A percentile compares a stretch with the other conserved stretches of the same genome.
These are phyloP conservation scores for Eurois occulta DNA, from an alignment of 2,888 invertebrate species.

Conservation along the genomic window DNA sequence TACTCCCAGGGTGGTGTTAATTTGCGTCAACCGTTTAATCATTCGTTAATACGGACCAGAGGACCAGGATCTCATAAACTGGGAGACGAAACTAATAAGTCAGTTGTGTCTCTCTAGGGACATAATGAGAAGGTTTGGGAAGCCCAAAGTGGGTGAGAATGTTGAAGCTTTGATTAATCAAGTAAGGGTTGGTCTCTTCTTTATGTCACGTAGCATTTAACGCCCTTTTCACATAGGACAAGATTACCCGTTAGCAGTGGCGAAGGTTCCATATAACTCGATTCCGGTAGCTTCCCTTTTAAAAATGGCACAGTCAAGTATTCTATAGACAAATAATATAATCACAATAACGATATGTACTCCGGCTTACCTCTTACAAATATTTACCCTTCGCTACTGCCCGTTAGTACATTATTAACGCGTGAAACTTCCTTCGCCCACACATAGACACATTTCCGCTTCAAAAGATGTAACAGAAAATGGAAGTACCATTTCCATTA, in stretches of 20 bases:
- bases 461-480: not conserved
- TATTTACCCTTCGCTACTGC: too few species aligned
- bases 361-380: too few species aligned
- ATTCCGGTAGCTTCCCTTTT: too few species aligned
- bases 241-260: not conserved
- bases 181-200: not conserved
- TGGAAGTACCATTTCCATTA: too few species aligned
- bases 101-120: conserved; percentile 20
- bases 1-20: conserved; percentile 53
- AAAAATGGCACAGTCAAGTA: too few species aligned
- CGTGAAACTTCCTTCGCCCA: not conserved
- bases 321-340: too few species aligned
- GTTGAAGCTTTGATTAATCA: conserved; percentile 41
- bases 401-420: not conserved
- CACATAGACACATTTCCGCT: not conserved
- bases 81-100: conserved; percentile 39
- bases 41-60: conserved; percentile 34
- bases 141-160: conserved; percentile 1
- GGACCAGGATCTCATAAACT: conserved; percentile 28
- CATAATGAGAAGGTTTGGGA: conserved; percentile 25
- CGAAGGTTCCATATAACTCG: too few species aligned
- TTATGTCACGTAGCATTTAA: conserved; percentile 18
- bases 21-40: conserved; percentile 58
- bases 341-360: too few species aligned
- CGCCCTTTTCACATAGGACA: not conserved